Evolutionary conservation across 1,140 invertebrate genomes (phyloP).

Genomic region (Papilio aristodemus): DNA sequence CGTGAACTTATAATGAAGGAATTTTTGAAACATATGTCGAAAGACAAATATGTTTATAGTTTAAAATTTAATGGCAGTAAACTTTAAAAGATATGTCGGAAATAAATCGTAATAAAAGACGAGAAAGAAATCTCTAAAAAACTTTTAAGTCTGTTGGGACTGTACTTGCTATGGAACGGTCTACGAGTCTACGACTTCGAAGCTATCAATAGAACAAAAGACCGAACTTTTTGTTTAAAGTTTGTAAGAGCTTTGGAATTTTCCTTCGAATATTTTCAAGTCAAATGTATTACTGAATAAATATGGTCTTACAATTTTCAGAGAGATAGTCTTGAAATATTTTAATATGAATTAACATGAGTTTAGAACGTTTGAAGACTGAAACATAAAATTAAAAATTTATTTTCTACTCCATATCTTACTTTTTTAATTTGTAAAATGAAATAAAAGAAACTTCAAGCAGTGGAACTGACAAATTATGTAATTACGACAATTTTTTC

Average conservation of each 20-base stretch:
- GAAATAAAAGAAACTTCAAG: too few relatives aligned
- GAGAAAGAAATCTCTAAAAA: constrained; percentile 1
- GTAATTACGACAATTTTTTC: too few relatives aligned
- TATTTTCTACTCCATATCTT: too few relatives aligned
- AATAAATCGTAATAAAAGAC: neutral
- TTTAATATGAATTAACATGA: too few relatives aligned
- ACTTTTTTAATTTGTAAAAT: too few relatives aligned
- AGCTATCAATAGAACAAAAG: constrained; percentile 12
- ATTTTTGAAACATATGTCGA: too few relatives aligned
- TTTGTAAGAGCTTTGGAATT: constrained; percentile 14
- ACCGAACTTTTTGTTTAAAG: constrained; percentile 3
- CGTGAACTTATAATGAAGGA: too few relatives aligned
- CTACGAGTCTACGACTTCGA: constrained; percentile 6
- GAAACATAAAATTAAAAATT: too few relatives aligned
- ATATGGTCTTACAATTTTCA: neutral
- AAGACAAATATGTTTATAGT: too few relatives aligned
- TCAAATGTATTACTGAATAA: neutral
- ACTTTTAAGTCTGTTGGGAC: neutral
- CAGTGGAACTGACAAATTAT: too few relatives aligned
- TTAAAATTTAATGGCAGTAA: neutral
- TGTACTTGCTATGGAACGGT: neutral
- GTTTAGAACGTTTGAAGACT: too few relatives aligned
- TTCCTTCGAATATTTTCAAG: constrained; percentile 12
- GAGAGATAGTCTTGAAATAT: too few relatives aligned
- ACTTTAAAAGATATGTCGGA: neutral